These are phyloP conservation scores for Penaeus vannamei DNA, from an alignment of 1,140 invertebrate species.

Conservation along the genomic window DNA sequence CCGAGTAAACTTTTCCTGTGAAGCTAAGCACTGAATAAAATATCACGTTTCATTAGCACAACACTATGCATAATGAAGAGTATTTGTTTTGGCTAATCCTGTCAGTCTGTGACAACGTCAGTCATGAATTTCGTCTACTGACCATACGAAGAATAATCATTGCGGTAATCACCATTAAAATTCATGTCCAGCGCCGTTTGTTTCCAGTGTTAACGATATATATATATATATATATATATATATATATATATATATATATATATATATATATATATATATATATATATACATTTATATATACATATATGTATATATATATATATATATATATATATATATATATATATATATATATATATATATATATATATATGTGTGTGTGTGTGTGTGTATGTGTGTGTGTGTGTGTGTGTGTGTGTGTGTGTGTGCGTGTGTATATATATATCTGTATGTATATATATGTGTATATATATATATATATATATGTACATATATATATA, in stretches of 20 bases:
- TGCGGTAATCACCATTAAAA: too few relatives aligned
- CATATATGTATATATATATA: background rate
- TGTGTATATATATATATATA: background rate
- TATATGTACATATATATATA: background rate
- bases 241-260: too few relatives aligned
- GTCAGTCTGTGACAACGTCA: too few relatives aligned
- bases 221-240: too few relatives aligned
- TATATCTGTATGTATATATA: background rate
- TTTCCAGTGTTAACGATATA: background rate
- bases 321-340: background rate
- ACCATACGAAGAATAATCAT: too few relatives aligned
- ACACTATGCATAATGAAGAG: too few relatives aligned
- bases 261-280: background rate
- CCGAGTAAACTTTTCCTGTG: too few relatives aligned
- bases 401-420: background rate
- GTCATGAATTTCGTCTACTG: too few relatives aligned
- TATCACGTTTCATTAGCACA: too few relatives aligned
- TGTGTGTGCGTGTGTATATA: background rate
- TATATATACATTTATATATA: constrained; percentile 4
- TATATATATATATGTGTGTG: background rate
- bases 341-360: background rate
- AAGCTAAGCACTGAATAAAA: too few relatives aligned
- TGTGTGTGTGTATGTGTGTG: constrained; percentile 12
- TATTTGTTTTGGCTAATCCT: too few relatives aligned
- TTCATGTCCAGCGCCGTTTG: too few relatives aligned